phyloP scores from a whole-genome alignment of 2,797 vertebrate genomes.

The Acanthurus lineatus region DNA sequence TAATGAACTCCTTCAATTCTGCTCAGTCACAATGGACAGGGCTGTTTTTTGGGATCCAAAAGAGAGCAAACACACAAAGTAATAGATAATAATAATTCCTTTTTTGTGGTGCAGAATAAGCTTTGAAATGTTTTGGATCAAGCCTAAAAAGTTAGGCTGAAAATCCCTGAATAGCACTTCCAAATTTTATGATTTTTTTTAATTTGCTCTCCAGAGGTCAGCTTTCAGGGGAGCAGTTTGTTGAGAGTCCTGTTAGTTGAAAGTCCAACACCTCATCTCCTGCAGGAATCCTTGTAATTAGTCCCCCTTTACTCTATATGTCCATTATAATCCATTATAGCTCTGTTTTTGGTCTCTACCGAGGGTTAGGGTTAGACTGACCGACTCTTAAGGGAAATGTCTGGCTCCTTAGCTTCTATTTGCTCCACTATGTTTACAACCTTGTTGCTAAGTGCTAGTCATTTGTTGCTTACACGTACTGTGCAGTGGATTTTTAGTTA shows the following conservation, averaged over 20 bases:
- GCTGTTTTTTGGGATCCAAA: background rate
- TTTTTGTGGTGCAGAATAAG: slow-evolving; percentile 15
- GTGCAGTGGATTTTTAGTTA: too few species aligned
- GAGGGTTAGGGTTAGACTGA: too few species aligned
- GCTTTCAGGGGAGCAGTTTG: slow-evolving; percentile 11
- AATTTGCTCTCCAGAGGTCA: slow-evolving; percentile 35
- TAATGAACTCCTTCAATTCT: background rate
- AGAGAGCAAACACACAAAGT: background rate
- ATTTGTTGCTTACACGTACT: too few species aligned
- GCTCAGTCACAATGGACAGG: slow-evolving; percentile 5
- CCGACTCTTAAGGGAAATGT: background rate
- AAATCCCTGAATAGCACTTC: slow-evolving; percentile 39
- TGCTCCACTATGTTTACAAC: background rate
- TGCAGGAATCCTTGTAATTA: background rate
- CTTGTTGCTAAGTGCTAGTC: too few species aligned
- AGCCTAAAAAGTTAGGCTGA: slow-evolving; percentile 40
- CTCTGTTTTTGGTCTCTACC: background rate
- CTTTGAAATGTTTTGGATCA: slow-evolving; percentile 44
- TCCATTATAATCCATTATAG: background rate
- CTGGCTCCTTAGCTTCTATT: background rate
- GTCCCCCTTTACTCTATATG: background rate
- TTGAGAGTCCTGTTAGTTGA: background rate
- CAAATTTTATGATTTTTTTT: slow-evolving; percentile 8
- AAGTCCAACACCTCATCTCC: background rate
- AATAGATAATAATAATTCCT: background rate